Evolutionary conservation across 2,113 vertebrate species (phyloP).

Genomic region (Columba janthina): DNA sequence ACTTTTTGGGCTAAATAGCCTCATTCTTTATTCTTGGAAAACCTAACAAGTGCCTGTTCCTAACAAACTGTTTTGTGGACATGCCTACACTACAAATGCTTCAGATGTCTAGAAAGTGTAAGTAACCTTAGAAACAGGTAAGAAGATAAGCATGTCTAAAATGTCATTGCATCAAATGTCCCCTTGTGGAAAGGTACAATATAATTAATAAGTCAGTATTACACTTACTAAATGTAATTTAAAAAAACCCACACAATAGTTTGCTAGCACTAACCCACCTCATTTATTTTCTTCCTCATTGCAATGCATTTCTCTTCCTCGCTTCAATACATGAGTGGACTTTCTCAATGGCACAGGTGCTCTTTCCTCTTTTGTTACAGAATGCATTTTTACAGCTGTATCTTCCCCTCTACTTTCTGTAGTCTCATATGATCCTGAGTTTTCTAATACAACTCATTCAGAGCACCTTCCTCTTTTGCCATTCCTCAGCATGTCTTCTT

Average conservation of each 20-base stretch:
- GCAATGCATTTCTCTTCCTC: neutral
- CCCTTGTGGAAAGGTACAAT: neutral
- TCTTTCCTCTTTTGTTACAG: neutral
- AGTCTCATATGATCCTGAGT: neutral
- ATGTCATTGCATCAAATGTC: neutral
- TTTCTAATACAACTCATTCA: neutral
- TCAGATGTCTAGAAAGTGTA: neutral
- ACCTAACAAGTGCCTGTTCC: neutral
- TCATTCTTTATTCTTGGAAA: neutral
- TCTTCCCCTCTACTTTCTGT: neutral
- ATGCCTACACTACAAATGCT: neutral
- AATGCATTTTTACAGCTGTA: neutral
- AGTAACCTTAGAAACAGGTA: neutral
- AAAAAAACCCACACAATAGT: neutral
- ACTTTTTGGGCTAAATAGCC: neutral
- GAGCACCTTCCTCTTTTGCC: neutral
- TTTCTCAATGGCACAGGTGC: fast-evolving
- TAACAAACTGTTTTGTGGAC: neutral
- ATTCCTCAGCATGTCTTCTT: neutral
- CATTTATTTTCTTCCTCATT: neutral
- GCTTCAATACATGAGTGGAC: neutral
- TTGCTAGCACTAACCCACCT: neutral
- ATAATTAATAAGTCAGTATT: neutral
- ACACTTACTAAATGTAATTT: neutral
- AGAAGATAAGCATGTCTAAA: neutral